These are phyloP conservation scores for Camelus dromedarius DNA, from an alignment of 2,113 vertebrate genomes.

Conservation along the genomic window DNA sequence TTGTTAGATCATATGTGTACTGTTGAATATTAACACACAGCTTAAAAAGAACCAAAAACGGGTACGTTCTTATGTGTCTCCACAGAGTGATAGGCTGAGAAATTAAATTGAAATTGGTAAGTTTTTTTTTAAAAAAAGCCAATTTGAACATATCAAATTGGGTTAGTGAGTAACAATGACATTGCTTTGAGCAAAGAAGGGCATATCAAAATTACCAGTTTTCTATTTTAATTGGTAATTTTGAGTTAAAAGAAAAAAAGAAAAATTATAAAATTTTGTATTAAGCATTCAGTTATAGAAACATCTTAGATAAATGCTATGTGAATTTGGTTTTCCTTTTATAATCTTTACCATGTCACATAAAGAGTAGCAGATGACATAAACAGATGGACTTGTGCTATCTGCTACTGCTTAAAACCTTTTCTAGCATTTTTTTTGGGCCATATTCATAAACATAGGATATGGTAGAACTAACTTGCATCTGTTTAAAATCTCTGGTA, in stretches of 20 bases:
- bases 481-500: constrained; percentile 79
- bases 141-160: not conserved
- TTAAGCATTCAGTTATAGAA: constrained; percentile 72
- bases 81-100: not conserved
- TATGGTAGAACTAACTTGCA: constrained; percentile 78
- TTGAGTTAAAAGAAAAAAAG: constrained; percentile 55
- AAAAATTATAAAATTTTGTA: not conserved
- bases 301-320: constrained; percentile 73
- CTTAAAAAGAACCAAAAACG: not conserved
- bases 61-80: not conserved
- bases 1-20: not conserved
- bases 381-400: constrained; percentile 81
- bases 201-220: constrained; percentile 27
- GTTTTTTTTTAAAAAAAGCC: not conserved
- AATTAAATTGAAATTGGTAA: not conserved
- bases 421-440: constrained; percentile 66
- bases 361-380: constrained; percentile 81
- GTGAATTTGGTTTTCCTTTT: constrained; percentile 80
- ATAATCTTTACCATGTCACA: constrained; percentile 70
- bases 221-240: constrained; percentile 68
- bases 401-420: constrained; percentile 77
- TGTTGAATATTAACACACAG: not conserved
- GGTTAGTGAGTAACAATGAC: constrained; percentile 30
- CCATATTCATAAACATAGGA: constrained; percentile 77
- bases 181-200: constrained; percentile 48